Base-by-base conservation (phyloP, 1,140 invertebrate species). In the Achatina immaculata region DNA sequence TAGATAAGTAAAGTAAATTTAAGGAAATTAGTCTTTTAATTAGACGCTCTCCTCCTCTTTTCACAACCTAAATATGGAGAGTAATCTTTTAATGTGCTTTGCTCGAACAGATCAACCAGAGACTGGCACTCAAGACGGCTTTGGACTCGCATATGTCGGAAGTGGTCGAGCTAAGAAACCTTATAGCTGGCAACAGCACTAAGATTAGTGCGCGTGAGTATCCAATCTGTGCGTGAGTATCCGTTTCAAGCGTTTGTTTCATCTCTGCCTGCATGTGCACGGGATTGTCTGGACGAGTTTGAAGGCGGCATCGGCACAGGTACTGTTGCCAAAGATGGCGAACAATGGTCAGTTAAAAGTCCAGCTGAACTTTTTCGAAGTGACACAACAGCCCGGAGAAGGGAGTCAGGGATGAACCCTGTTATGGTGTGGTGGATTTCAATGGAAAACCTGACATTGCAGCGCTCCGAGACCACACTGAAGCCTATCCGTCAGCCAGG, bases 91-190 rank as follows among this genome's bases (percentile, higher is more conserved):
- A 31, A 31, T 66, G 45, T 16, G 68, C 55, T 45, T 14, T 80
- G 38, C 78, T 36, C 24, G 16, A 28, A 9, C 68, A 81, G 72
- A 65, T 69, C 24, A 65, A 42, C 7, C 45, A 81, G 38, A 42
- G 83, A 42, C 66, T 43, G 77, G 80, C 80, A 51, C 80, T 83
- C 40, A 81, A 80, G 36, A 71, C 73, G 4, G 77, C 80, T n/a
- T 42, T 83, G 83, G 83, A 83, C 40, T 81, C 83, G 0, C 82
- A 83, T 48, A 80, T 83, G 0, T 78, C 83, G 2, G 83, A 83
- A 73, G 62, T 83, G 71, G 76, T 79, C 24, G 83, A 79, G 7
- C 48, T 83, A 4, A 66, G 66, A 28, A 71, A 58, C 78, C 11
- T 31, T 21, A 58, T 24, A 43, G 24, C 38, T 83, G 31, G 72